These are phyloP conservation scores for Leuciscus idus DNA, from an alignment of 2,113 vertebrate species.

Conservation along the genomic window DNA sequence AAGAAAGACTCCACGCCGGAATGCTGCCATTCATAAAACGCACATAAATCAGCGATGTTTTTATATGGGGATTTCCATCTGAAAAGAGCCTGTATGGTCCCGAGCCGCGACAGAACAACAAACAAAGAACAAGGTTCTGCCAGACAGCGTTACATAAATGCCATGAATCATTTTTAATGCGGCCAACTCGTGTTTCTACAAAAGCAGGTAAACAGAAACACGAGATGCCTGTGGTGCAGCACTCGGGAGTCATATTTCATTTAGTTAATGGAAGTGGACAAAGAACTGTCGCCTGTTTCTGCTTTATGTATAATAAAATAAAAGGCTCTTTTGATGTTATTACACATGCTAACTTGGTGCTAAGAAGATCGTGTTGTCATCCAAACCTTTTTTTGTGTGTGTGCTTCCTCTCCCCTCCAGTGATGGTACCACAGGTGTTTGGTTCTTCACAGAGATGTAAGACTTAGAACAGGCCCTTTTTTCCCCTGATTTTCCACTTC, in stretches of 20 bases:
- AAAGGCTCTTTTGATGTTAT: constrained; percentile 7
- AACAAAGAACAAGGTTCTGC: constrained; percentile 37
- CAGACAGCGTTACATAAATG: constrained; percentile 46
- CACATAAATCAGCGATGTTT: constrained; percentile 24
- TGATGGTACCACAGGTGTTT: constrained; percentile 64
- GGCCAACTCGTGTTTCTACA: constrained; percentile 6
- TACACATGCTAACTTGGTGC: background rate
- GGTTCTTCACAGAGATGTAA: constrained; percentile 73
- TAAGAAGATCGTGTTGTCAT: constrained; percentile 8
- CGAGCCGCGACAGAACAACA: constrained; percentile 32
- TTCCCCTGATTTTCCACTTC: background rate
- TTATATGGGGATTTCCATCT: constrained; percentile 37
- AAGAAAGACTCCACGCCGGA: background rate
- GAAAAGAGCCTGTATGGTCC: constrained; percentile 31
- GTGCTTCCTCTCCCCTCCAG: constrained; percentile 68
- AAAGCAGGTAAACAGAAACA: constrained; percentile 40
- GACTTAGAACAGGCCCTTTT: constrained; percentile 39
- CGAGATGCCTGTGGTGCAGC: constrained; percentile 8
- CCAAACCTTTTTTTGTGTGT: constrained; percentile 24
- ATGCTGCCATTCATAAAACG: constrained; percentile 16
- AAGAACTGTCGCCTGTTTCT: background rate
- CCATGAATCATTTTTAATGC: constrained; percentile 26
- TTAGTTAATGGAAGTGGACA: constrained; percentile 31
- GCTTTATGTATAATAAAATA: background rate
- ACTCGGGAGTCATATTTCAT: constrained; percentile 24